Base-by-base conservation (phyloP, 2,113 vertebrate genomes). In the Notarius lentiginosus region DNA sequence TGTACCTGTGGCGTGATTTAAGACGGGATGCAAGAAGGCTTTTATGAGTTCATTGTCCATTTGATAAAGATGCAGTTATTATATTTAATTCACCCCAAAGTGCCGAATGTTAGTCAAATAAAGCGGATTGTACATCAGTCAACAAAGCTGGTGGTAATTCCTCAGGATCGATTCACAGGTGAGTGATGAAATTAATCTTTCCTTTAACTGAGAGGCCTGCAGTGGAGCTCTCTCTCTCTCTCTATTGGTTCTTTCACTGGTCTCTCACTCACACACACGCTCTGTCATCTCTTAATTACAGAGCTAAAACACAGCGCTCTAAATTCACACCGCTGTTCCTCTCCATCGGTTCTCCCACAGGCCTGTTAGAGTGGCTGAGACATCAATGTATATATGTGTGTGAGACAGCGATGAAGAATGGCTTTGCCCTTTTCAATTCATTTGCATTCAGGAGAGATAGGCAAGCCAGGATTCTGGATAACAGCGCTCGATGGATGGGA, bases 391-490 rank as follows among this genome's bases (percentile, higher is more conserved):
- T 27, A 17, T 1, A 7, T 27, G 51, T 27, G 51, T 61, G 58
- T 63, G 17, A 9, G 56, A 61, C 41, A 55, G 60, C 17, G 51
- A 79, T 79, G 75, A 86, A 53, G 84, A 79, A 79, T 86, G 51
- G 61, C 49, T 86, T 63, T 86, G 61, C 75, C 75, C 75, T 79
- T 86, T 86, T 22, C 76, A 65, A 49, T 75, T 49, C 72, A 86
- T 86, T 86, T 86, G 84, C 61, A 86, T 86, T 83, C 79, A 60
- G 58, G 7, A 55, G 51, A 75, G 77, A 79, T 24, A 24, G 22
- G 11, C 65, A 79, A 24, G 65, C 41, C 5, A 68, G 51, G 61
- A 77, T 73, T 30, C 55, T 73, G 79, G 47, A 80, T 47, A 77
- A 72, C 11, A 65, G 80, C 14, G 6, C 30, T 58, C 20, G 41